Evolutionary conservation across 1,140 invertebrate genomes (phyloP), one percentile per base, ranked within the genome.

Genomic region (Geopemphigus sp.): DNA sequence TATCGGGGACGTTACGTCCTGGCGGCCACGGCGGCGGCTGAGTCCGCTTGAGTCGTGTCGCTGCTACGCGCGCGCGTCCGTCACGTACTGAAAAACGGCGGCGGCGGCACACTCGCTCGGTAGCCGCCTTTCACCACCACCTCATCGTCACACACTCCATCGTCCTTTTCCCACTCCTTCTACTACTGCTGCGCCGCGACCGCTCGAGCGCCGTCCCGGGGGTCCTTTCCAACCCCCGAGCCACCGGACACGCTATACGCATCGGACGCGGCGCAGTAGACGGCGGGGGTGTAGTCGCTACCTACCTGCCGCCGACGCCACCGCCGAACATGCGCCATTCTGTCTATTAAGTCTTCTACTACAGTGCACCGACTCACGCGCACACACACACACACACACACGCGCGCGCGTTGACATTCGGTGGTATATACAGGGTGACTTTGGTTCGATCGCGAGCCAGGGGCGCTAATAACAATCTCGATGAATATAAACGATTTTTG

Each of bases 241-340:
- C 50, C 24, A 10, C 70, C 50, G 61, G 6, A 53, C 61, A 12
- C 26, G 61, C 61, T 17, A 64, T 15, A 11, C 39, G 39, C 39
- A 61, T 15, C 4, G 59, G 57, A 17, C 61, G 61, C 61, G 61
- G 61, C 61, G 61, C 29, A n/a, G 8, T 32, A 64, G 61, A 29
- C 26, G 29, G 61, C 61, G 11, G 32, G n/a, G 6, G 32, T 12
- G 39, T 45, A 66, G 32, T 57, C n/a, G 12, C 26, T 57, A 74
- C 53, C 72, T 59, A 29, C 72, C 50, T 24, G 59, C 57, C 59
- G 61, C 61, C n/a, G n/a, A n/a, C 19, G 22, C 24, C 22, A n/a
- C n/a, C 54, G 54, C 29, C 26, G 54, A 74, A 74, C 72, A 74
- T 57, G 72, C 72, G 72, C 72, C 53, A 74, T 74, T 74, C 72